Evolutionary conservation across 2,113 vertebrate genomes (phyloP).

Genomic region (Seriola quinqueradiata): DNA sequence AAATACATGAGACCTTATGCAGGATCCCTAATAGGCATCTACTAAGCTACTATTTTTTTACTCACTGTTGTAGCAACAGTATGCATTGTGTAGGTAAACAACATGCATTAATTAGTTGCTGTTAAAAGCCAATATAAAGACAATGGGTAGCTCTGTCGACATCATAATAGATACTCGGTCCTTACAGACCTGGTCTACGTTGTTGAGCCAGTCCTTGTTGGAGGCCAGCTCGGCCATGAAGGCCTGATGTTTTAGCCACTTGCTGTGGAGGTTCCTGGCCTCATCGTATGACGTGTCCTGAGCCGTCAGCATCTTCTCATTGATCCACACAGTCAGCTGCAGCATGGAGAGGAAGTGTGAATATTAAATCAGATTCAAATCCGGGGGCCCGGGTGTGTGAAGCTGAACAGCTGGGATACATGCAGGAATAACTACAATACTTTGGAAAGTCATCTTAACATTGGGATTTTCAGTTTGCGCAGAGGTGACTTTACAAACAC

Average conservation of each 20-base stretch:
- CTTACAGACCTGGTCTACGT: constrained; percentile 87
- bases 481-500: constrained; percentile 41
- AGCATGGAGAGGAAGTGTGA: not conserved
- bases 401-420: not conserved
- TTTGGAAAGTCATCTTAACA: constrained; percentile 46
- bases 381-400: not conserved
- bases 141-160: not conserved
- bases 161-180: not conserved
- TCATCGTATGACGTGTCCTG: constrained; percentile 94
- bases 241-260: constrained; percentile 96
- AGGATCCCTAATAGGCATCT: too few relatives aligned
- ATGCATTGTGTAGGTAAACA: not conserved
- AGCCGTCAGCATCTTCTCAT: constrained; percentile 96
- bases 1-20: not conserved
- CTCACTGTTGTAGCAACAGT: not conserved
- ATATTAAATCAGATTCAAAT: not conserved
- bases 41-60: too few relatives aligned
- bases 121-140: not conserved
- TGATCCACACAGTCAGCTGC: constrained; percentile 95
- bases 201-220: constrained; percentile 92
- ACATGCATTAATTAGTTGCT: not conserved
- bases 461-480: constrained; percentile 26
- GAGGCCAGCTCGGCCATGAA: constrained; percentile 95
- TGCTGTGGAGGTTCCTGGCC: constrained; percentile 92
- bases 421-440: not conserved